Evolutionary conservation across 2,113 vertebrate species (phyloP), one percentile per base, ranked within the genome.

Genomic region (Heloderma charlesbogerti): DNA sequence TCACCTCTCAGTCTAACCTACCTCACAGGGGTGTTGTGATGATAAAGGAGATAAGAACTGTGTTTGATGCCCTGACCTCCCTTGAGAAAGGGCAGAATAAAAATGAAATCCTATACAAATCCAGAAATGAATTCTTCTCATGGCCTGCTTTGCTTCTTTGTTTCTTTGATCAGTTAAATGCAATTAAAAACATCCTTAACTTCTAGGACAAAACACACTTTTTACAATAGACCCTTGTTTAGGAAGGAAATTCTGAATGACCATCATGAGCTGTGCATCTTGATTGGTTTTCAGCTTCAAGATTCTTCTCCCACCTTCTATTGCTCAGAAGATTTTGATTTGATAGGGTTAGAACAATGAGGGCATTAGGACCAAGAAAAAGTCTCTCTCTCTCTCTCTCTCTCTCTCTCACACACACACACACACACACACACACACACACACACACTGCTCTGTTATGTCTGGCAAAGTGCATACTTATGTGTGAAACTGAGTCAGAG

Each of bases 361-460:
- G 97, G 96, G 98, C 97, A 95, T 97, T 98, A 98, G 98, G 98
- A 98, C 97, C 98, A 93, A 93, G 97, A 94, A 94, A 89, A 92
- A 96, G 92, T 63, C 60, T 54, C 54, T 54, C 54, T 54, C 54
- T 54, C 54, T 54, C 54, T 54, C 54, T 54, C 54, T 54, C 54
- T 54, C 54, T 54, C 54, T 54, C 54, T 10, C 57, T 10, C 57
- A 57, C 57, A 57, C 57, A 60, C 57, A 74, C 12, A 72, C 71
- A 94, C 85, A 8, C 90, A 71, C 43, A 81, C 67, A 82, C 88
- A 82, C 51, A 37, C 72, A 78, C 15, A 45, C 60, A 80, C 60
- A 54, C 83, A 85, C 16, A 84, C 94, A 74, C 91, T 95, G 96
- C 95, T 96, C 92, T 82, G 90, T 94, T 95, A 95, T 94, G 93